phyloP scores from a whole-genome alignment of 2,113 vertebrate genomes.

The Bothrops jararaca region DNA sequence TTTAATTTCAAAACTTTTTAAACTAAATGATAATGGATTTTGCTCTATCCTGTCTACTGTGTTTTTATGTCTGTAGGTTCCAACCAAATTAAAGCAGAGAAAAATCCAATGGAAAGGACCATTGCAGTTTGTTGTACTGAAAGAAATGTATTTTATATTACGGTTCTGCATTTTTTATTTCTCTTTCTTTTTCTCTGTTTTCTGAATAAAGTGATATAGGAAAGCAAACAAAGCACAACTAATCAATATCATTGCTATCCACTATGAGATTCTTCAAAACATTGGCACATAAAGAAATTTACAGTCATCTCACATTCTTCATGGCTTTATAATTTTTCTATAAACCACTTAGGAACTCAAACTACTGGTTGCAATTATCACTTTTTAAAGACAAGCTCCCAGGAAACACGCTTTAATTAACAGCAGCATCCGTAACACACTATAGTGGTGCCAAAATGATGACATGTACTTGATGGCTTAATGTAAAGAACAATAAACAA shows the following conservation, averaged over 20 bases:
- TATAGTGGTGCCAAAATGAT: too few relatives aligned
- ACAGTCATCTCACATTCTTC: neutral
- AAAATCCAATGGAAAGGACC: neutral
- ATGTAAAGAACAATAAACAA: too few relatives aligned
- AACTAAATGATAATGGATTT: neutral
- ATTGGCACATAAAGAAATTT: too few relatives aligned
- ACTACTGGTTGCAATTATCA: neutral
- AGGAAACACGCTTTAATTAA: too few relatives aligned
- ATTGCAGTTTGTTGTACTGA: neutral
- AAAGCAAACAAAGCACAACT: neutral
- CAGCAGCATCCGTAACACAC: too few relatives aligned
- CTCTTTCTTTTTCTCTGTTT: too few relatives aligned
- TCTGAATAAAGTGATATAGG: neutral
- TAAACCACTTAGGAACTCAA: neutral
- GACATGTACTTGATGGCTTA: too few relatives aligned
- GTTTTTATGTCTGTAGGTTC: neutral
- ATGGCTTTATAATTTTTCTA: neutral
- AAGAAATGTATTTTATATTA: neutral
- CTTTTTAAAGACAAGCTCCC: neutral
- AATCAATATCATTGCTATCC: neutral
- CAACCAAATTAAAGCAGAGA: neutral
- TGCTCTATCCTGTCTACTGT: neutral
- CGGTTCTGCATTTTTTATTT: neutral
- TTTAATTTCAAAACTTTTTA: neutral
- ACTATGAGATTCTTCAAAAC: neutral